Conservation (phyloP, 2,888 invertebrate species). For the Ceraclea dissimilis region DNA sequence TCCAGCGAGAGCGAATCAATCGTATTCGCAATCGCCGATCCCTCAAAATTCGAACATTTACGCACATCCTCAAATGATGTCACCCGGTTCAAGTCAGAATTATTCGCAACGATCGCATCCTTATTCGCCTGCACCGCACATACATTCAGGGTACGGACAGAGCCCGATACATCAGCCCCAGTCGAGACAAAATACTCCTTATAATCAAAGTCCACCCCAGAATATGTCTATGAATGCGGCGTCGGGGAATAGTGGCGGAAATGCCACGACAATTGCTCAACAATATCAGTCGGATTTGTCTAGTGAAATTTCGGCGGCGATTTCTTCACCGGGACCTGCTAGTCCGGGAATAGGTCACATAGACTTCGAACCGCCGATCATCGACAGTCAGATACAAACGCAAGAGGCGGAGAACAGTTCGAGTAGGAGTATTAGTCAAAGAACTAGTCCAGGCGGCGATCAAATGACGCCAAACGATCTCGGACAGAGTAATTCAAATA, state of each 20-base stretch:
- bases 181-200: constrained; percentile 31
- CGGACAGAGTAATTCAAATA: constrained; percentile 29
- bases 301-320: constrained; percentile 71
- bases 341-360: constrained; percentile 63
- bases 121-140: constrained; percentile 30
- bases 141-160: constrained; percentile 30
- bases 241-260: background rate
- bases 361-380: constrained; percentile 64
- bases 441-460: constrained; percentile 38
- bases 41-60: constrained; percentile 24
- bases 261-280: constrained; percentile 19
- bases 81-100: constrained; percentile 25
- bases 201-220: constrained; percentile 31
- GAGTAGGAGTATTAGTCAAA: constrained; percentile 29
- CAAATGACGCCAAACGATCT: constrained; percentile 42
- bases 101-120: constrained; percentile 31
- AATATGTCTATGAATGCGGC: constrained; percentile 31
- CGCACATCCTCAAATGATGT: constrained; percentile 27
- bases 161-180: constrained; percentile 25
- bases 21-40: constrained; percentile 28
- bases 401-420: constrained; percentile 24
- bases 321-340: constrained; percentile 62
- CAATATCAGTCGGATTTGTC: constrained; percentile 63
- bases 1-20: constrained; percentile 30
- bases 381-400: constrained; percentile 27